Percentiles rank a stretch among this genome's conserved stretches.
These are phyloP conservation scores for Morelia viridis DNA, from an alignment of 2,797 vertebrate genomes.

Conservation along the genomic window DNA sequence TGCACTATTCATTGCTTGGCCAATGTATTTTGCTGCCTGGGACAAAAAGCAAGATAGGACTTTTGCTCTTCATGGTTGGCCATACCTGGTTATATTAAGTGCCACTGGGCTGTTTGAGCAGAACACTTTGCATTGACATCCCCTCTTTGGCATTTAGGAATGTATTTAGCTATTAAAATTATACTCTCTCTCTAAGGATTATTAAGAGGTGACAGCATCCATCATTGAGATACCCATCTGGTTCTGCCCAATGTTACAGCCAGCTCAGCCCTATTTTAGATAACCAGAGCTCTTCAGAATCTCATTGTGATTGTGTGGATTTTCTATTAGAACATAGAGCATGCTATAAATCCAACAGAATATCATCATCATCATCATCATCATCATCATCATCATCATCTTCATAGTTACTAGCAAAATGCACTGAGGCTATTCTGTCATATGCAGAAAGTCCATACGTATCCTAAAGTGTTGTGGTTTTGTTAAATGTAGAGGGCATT, in stretches of 20 bases:
- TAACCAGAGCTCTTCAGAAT: not conserved
- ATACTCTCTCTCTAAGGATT: not conserved
- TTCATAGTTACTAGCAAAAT: conserved; percentile 35
- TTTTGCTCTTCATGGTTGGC: not conserved
- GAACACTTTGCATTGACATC: not conserved
- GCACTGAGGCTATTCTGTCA: conserved; percentile 45
- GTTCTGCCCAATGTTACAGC: not conserved
- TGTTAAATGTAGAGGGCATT: conserved; percentile 15
- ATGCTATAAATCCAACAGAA: conserved; percentile 52
- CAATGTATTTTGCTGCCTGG: not conserved
- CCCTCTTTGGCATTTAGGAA: not conserved
- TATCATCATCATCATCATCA: no score
- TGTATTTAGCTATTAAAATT: not conserved
- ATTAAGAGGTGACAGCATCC: not conserved
- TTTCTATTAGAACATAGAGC: conserved; percentile 48
- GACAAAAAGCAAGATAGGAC: not conserved
- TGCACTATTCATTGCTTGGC: not conserved
- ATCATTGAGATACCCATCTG: not conserved
- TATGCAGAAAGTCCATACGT: not conserved
- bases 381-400: no score
- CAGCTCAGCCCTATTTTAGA: not conserved
- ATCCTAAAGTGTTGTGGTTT: conserved; percentile 28
- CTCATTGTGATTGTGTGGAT: not conserved
- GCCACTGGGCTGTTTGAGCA: not conserved
- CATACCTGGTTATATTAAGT: not conserved